Percentiles rank a stretch among this genome's conserved stretches.
These are phyloP conservation scores for Hypomecis punctinalis DNA, from an alignment of 2,888 invertebrate species.

Conservation along the genomic window DNA sequence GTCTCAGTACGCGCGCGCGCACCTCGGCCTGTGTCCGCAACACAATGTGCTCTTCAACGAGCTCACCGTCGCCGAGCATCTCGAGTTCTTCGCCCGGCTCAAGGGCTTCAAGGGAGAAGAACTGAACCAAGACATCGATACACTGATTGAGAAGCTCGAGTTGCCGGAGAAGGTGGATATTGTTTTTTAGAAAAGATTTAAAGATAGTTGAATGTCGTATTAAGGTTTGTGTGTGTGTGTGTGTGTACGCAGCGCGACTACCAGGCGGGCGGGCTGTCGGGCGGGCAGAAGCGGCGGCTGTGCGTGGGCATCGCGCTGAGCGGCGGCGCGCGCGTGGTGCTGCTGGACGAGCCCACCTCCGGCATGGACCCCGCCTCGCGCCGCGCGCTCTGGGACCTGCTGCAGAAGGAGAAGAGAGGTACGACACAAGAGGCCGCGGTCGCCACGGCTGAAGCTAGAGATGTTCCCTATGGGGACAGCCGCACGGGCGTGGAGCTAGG, in stretches of 20 bases:
- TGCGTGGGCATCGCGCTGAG: constrained; percentile 91
- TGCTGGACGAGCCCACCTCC: constrained; percentile 92
- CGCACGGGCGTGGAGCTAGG: too few species aligned
- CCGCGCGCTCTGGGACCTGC: constrained; percentile 93
- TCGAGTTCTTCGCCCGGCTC: constrained; percentile 91
- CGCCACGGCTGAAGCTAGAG: too few species aligned
- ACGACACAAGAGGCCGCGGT: not conserved
- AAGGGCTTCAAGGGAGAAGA: constrained; percentile 85
- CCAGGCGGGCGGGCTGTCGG: constrained; percentile 87
- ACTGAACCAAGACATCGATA: constrained; percentile 85
- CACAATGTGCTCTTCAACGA: constrained; percentile 94
- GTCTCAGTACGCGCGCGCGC: constrained; percentile 86
- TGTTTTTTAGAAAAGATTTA: not conserved
- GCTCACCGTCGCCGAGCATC: constrained; percentile 92
- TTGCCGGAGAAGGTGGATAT: constrained; percentile 86
- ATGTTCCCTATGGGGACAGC: too few species aligned
- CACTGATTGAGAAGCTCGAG: constrained; percentile 87
- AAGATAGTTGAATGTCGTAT: too few species aligned
- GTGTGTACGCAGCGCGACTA: constrained; percentile 65
- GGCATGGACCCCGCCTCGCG: constrained; percentile 95
- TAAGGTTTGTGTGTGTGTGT: not conserved
- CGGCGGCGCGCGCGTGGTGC: constrained; percentile 89
- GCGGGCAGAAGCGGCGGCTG: constrained; percentile 92
- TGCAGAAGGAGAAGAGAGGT: constrained; percentile 89
- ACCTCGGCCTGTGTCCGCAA: constrained; percentile 93